These are phyloP conservation scores for Elephantulus edwardii DNA, from an alignment of 2,113 vertebrate species.

Conservation along the genomic window DNA sequence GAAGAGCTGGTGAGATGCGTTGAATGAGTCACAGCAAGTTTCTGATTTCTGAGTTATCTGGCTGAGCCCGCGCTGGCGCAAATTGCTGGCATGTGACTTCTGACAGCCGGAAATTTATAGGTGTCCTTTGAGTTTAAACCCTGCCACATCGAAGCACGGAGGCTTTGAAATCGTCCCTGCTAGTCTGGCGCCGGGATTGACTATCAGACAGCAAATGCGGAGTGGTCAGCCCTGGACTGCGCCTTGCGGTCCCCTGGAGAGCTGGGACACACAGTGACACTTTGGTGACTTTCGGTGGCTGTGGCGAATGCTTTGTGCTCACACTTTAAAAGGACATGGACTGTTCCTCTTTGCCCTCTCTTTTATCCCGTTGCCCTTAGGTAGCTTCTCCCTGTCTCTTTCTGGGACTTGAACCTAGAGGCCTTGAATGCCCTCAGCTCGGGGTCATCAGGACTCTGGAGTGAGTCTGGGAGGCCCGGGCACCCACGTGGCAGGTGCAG, in stretches of 20 bases:
- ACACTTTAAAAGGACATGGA: not conserved
- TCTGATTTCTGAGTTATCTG: not conserved
- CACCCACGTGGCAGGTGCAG: not conserved
- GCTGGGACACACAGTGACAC: not conserved
- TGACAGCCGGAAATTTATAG: slow-evolving; percentile 1
- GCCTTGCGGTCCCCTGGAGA: not conserved
- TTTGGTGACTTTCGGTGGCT: not conserved
- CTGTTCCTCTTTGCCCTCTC: not conserved
- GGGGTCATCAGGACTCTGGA: not conserved
- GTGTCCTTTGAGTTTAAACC: slow-evolving; percentile 1
- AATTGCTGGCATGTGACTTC: slow-evolving; percentile 18
- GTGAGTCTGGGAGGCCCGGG: not conserved
- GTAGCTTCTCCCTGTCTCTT: not conserved
- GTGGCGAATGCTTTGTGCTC: not conserved
- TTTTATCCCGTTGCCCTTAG: not conserved
- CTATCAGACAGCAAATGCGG: not conserved
- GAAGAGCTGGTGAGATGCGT: not conserved
- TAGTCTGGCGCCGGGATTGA: not conserved
- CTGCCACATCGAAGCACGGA: not conserved
- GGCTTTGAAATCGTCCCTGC: not conserved
- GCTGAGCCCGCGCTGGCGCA: not conserved
- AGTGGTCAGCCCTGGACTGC: not conserved
- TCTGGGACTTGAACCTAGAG: not conserved
- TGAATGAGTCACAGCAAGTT: not conserved
- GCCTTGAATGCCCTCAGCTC: not conserved